A percentile compares a stretch with the other conserved stretches of the same genome.
Conservation (phyloP, 2,888 invertebrate species). For the Drosophila lacicola region DNA sequence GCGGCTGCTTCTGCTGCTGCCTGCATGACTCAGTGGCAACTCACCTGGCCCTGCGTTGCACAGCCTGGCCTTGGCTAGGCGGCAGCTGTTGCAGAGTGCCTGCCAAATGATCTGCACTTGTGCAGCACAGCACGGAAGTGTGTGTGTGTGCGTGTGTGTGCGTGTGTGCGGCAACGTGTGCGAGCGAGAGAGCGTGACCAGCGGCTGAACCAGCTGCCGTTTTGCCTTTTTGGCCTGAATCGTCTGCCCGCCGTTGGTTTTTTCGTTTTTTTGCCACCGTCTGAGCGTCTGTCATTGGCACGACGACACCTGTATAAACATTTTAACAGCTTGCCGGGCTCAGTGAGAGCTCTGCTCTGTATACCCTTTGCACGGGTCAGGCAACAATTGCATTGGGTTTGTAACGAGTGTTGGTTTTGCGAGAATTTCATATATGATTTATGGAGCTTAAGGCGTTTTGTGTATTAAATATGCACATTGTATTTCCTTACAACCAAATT, state of each 20-base stretch:
- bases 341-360: constrained; percentile 34
- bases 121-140: constrained; percentile 23
- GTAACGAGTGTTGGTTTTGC: neutral
- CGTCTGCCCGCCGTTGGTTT: constrained; percentile 31
- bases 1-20: constrained; percentile 13
- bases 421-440: too few relatives aligned
- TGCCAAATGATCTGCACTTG: constrained; percentile 52
- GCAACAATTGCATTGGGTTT: constrained; percentile 1
- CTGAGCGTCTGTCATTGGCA: constrained; percentile 46
- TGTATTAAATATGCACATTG: neutral
- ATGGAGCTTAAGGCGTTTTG: too few relatives aligned
- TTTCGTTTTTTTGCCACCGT: constrained; percentile 12
- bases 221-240: constrained; percentile 31
- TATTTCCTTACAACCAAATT: neutral
- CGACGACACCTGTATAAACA: constrained; percentile 77
- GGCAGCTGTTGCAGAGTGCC: constrained; percentile 49
- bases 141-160: constrained; percentile 1
- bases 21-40: constrained; percentile 21
- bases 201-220: constrained; percentile 57
- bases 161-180: neutral
- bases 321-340: constrained; percentile 71
- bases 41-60: constrained; percentile 31
- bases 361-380: constrained; percentile 17
- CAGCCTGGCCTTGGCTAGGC: constrained; percentile 48
- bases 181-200: constrained; percentile 23